Base-by-base conservation (phyloP, 2,888 invertebrate genomes). In the Busseola fusca region DNA sequence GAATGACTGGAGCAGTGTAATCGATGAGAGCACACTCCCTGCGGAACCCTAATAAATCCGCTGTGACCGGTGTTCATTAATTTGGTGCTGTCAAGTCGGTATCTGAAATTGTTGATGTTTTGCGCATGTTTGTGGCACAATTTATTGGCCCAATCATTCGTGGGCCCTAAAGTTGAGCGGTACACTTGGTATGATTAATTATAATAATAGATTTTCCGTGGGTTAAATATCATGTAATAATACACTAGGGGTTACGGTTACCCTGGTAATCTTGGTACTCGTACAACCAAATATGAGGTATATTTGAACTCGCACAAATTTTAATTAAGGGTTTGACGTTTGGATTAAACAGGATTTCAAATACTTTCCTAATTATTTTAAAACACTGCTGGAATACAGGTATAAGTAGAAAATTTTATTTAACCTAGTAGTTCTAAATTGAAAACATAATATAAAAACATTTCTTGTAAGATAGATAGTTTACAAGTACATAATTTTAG, bases 81-180 rank as follows among this genome's bases (percentile, higher is more conserved):
- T 94, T 93, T 90, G 87, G 87, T 91, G 86, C 91, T 91, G 92
- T 93, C 93, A 91, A 90, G 91, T 89, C 88, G 87, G 90, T 92
- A 93, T 93, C 93, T 93, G 90, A 92, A 93, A 93, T 92, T 93
- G 93, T 93, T 93, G 93, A 93, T 94, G 94, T 94, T 94, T 93
- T 93, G 93, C 91, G 88, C 90, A 91, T 91, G 92, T 91, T 92
- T 90, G 88, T 88, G 88, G 86, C 89, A 87, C 84, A 91, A 94
- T 93, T 92, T 93, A 93, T 93, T 90, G 91, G 86, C 80, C 89
- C 91, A 90, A 93, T 93, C 90, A 92, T 90, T 93, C 87, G 89
- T 88, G 84, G 81, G 79, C 86, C 83, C 87, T 84, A 90, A 91
- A 91, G 90, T 91, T 91, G 87, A 87, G 85, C 84, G 77, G 84